Evolutionary conservation across 1,140 invertebrate genomes (phyloP), one percentile per base, ranked within the genome.

Genomic region (Tigriopus japonicus): DNA sequence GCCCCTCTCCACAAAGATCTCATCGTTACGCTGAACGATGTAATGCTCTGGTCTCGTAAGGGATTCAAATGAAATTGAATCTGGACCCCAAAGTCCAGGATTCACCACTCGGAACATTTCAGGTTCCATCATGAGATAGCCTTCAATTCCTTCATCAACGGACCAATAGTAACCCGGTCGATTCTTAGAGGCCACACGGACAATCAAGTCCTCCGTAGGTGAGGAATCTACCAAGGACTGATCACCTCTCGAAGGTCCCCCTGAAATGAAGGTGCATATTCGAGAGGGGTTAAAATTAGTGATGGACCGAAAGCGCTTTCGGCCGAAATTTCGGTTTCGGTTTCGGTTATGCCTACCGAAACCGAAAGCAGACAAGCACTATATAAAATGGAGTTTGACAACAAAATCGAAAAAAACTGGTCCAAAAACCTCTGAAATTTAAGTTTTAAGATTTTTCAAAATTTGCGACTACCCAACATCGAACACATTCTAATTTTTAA

Each of bases 131-230:
- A 61, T 61, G 2, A 61, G 40, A 42, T 61, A 61, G 28, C 59
- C 59, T 24, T 61, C 59, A 28, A 61, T 53, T 15, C 59, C 59
- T 40, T 61, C 59, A 41, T 61, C 59, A 5, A 61, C 19, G 28
- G 49, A 17, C 59, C 59, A 61, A 52, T 35, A 51, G 28, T 61
- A 61, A 12, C 42, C 43, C 10, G 49, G 59, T n/a, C 45, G 45
- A 41, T 61, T 61, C 40, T 61, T 61, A 5, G 42, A 52, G 6
- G 40, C 45, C n/a, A 61, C 23, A 6, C 59, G 59, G 14, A 61
- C 59, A 12, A 60, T 17, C 10, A 28, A 15, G 13, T 35, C 55
- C 42, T 7, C 13, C 3, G 17, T 6, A 15, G 21, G 6, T n/a
- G 55, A 42, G 17, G 55, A 24, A 41, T 15, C 15, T 24, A 55